Evolutionary conservation across 2,888 invertebrate species (phyloP).

Genomic region (Drosophila mimica): DNA sequence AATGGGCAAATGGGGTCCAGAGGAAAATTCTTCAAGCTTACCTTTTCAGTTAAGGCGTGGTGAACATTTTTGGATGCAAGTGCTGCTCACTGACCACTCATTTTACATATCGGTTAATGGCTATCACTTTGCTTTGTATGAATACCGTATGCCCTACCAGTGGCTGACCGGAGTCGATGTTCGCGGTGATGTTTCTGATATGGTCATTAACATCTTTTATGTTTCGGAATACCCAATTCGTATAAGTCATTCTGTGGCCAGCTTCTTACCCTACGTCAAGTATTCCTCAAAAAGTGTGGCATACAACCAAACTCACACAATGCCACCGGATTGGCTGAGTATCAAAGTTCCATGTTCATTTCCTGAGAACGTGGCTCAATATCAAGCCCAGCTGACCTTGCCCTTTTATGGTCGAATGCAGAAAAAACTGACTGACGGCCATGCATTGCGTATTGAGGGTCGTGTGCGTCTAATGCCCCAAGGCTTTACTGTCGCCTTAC

Average conservation of each 20-base stretch:
- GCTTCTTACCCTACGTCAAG: conserved; percentile 12
- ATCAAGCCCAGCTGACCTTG: conserved; percentile 57
- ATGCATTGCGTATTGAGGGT: conserved; percentile 86
- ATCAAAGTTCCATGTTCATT: conserved; percentile 19
- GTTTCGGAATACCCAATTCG: conserved; percentile 77
- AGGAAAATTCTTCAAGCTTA: conserved; percentile 88
- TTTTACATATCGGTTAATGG: conserved; percentile 90
- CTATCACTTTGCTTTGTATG: conserved; percentile 89
- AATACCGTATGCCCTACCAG: conserved; percentile 87
- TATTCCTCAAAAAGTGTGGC: neutral
- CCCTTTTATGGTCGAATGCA: conserved; percentile 82
- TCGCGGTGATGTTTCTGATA: conserved; percentile 87
- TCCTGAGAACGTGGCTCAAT: neutral
- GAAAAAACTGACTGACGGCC: conserved; percentile 84
- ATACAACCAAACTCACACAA: neutral
- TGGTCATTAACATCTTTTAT: conserved; percentile 84
- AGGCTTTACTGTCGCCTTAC: conserved; percentile 90
- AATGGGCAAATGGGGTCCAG: conserved; percentile 89
- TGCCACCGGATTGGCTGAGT: conserved; percentile 27
- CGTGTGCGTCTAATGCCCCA: conserved; percentile 90
- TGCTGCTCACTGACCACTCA: conserved; percentile 87
- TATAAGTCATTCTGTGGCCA: conserved; percentile 33
- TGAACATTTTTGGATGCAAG: conserved; percentile 85
- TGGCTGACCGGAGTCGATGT: conserved; percentile 87
- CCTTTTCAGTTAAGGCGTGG: conserved; percentile 77